Percentiles rank a stretch among this genome's conserved stretches.
These are phyloP conservation scores for Calyptommatus sinebrachiatus DNA, from an alignment of 2,113 vertebrate genomes.

Conservation along the genomic window DNA sequence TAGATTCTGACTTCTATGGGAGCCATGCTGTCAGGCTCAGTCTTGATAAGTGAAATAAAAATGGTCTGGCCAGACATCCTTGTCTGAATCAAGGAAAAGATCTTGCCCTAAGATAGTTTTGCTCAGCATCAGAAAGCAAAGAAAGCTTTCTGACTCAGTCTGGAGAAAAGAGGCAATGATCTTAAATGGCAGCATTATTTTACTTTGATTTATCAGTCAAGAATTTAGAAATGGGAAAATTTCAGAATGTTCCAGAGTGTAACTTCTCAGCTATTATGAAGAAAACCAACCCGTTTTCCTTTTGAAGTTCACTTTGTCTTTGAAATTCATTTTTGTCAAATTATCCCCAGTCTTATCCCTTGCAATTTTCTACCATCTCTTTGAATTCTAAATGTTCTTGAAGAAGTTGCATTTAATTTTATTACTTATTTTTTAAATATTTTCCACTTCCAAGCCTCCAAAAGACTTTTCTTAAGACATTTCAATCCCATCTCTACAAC, in stretches of 20 bases:
- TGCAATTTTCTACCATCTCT: not conserved
- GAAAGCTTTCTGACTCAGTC: not conserved
- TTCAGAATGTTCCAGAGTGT: not conserved
- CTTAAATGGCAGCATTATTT: not conserved
- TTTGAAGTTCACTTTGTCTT: not conserved
- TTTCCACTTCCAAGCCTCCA: not conserved
- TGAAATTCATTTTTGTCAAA: not conserved
- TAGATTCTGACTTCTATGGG: constrained; percentile 4
- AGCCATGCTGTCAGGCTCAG: constrained; percentile 18
- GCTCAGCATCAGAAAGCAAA: constrained; percentile 4
- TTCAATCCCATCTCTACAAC: too few species aligned
- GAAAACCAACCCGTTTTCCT: not conserved
- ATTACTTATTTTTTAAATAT: too few species aligned
- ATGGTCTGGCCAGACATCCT: constrained; percentile 11
- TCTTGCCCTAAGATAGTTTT: constrained; percentile 2
- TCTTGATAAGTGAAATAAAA: constrained; percentile 4
- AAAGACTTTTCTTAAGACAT: too few species aligned
- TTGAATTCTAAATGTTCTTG: too few species aligned
- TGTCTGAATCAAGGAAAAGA: not conserved
- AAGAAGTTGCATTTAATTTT: too few species aligned
- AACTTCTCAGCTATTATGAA: not conserved
- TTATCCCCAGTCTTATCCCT: not conserved
- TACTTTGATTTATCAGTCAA: not conserved
- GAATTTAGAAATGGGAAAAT: not conserved
- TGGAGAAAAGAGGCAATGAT: not conserved